These are phyloP conservation scores for Larimichthys crocea DNA, from an alignment of 2,113 vertebrate species.

Conservation along the genomic window DNA sequence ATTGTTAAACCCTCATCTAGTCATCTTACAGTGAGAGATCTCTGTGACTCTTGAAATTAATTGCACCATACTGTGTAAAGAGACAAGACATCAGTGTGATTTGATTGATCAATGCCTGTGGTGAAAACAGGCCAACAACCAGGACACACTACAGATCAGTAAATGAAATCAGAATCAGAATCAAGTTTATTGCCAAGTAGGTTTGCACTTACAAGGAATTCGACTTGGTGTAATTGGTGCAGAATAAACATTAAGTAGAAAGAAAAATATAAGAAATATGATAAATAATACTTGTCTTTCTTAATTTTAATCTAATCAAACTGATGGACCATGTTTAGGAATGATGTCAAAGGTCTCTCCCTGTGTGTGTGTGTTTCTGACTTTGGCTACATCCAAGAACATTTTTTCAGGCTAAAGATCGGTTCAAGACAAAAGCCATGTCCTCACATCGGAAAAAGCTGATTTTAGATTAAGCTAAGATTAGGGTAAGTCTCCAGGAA, in stretches of 20 bases:
- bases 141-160: neutral
- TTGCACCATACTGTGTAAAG: neutral
- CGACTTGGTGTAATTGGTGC: no score
- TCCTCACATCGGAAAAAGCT: no score
- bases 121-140: neutral
- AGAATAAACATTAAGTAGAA: no score
- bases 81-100: neutral
- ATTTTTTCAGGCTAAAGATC: no score
- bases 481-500: no score
- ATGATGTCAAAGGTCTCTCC: neutral
- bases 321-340: neutral
- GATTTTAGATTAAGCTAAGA: no score
- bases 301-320: neutral
- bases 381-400: no score
- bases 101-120: neutral
- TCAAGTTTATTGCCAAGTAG: no score
- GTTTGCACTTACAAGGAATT: no score
- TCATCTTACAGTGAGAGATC: constrained; percentile 15
- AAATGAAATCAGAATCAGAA: neutral
- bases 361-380: neutral
- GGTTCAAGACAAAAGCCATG: no score
- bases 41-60: constrained; percentile 3
- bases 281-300: no score
- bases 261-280: no score
- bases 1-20: neutral